Conservation (phyloP, 2,113 vertebrate species). For the Erythrolamprus reginae region DNA sequence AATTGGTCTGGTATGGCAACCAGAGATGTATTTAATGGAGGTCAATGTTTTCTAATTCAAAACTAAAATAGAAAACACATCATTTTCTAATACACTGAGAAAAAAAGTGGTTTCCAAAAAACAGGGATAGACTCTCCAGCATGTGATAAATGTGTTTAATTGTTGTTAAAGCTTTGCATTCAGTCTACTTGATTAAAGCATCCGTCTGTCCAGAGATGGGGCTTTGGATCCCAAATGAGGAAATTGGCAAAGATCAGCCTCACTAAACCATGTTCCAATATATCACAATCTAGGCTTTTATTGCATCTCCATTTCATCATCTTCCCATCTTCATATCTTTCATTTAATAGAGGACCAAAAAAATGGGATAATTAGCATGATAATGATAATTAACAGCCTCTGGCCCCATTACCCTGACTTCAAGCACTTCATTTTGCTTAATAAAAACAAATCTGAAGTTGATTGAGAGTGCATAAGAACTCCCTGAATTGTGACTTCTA, state of each 20-base stretch:
- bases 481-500: background rate
- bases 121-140: background rate
- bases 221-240: background rate
- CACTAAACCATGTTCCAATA: background rate
- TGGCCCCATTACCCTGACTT: background rate
- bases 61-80: background rate
- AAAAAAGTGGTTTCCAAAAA: background rate
- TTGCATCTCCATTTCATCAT: background rate
- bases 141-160: background rate
- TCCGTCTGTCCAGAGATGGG: too few relatives aligned
- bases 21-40: background rate
- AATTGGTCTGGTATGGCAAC: slow-evolving; percentile 32
- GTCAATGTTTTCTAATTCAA: slow-evolving; percentile 11
- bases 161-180: background rate
- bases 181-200: background rate
- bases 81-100: background rate
- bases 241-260: background rate
- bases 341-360: background rate
- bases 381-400: background rate
- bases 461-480: background rate
- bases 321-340: background rate
- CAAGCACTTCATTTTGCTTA: background rate
- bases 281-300: background rate
- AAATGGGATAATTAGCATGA: background rate
- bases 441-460: background rate